Evolutionary conservation across 2,888 invertebrate genomes (phyloP).

Genomic region (Asteroscopus sphinx): DNA sequence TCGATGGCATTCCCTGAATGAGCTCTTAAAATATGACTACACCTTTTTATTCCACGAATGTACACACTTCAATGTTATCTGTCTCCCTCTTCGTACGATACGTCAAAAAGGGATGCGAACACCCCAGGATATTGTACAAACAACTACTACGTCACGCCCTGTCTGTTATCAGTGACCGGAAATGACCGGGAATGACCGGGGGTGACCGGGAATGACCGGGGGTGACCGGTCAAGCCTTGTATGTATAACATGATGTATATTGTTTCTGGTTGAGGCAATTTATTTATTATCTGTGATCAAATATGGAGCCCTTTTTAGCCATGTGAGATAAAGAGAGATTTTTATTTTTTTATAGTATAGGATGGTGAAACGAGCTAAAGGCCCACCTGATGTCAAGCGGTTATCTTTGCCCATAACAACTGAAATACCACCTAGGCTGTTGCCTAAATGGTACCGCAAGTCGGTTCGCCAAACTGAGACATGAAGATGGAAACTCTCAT

Average conservation of each 20-base stretch:
- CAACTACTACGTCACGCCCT: slow-evolving; percentile 33
- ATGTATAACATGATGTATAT: slow-evolving; percentile 37
- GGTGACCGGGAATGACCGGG: slow-evolving; percentile 2
- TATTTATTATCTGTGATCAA: slow-evolving; percentile 34
- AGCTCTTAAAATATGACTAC: no score
- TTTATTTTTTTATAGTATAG: no score
- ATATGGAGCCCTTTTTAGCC: slow-evolving; percentile 8
- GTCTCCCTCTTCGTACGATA: background rate
- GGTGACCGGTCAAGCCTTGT: slow-evolving; percentile 37
- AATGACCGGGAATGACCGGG: slow-evolving; percentile 9
- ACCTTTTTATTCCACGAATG: background rate
- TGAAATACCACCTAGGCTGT: no score
- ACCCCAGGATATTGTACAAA: slow-evolving; percentile 22
- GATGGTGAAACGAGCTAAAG: no score
- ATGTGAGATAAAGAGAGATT: no score
- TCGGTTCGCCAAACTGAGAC: no score
- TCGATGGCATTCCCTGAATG: no score
- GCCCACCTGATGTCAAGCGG: no score
- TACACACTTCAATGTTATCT: no score
- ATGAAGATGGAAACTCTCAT: no score
- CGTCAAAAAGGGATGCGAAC: background rate
- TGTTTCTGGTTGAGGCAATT: slow-evolving; percentile 43
- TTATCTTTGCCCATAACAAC: no score
- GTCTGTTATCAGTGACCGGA: slow-evolving; percentile 47
- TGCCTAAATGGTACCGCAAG: no score